These are phyloP conservation scores for Abramis brama DNA, from an alignment of 2,113 vertebrate genomes.

Conservation along the genomic window DNA sequence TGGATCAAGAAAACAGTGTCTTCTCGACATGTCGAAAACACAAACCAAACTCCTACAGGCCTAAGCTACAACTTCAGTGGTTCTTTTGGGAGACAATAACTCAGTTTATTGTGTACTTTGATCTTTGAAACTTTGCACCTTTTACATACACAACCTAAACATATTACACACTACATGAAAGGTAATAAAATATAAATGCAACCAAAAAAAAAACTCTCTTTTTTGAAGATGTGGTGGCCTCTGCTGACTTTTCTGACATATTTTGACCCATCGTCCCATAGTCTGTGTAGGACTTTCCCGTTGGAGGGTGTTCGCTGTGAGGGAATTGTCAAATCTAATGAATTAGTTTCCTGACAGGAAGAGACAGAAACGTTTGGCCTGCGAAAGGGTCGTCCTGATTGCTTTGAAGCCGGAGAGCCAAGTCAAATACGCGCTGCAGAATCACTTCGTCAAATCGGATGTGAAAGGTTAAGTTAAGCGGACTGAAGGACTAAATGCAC, in stretches of 20 bases:
- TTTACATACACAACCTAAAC: too few relatives aligned
- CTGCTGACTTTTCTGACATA: background rate
- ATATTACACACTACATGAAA: too few relatives aligned
- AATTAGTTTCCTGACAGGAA: slow-evolving; percentile 48
- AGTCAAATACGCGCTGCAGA: slow-evolving; percentile 65
- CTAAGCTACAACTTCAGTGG: too few relatives aligned
- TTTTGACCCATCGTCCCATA: background rate
- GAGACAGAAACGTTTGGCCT: slow-evolving; percentile 71
- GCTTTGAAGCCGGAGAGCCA: slow-evolving; percentile 72
- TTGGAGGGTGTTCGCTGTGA: slow-evolving; percentile 3
- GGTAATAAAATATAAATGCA: background rate
- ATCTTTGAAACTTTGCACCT: too few relatives aligned
- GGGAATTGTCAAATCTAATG: slow-evolving; percentile 49
- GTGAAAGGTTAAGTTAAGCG: slow-evolving; percentile 62
- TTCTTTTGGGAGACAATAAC: too few relatives aligned
- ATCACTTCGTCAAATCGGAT: slow-evolving; percentile 70
- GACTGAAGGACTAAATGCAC: slow-evolving; percentile 62
- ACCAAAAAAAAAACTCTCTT: background rate
- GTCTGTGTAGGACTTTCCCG: background rate
- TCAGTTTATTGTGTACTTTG: too few relatives aligned
- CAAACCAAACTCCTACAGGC: too few relatives aligned
- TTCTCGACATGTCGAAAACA: too few relatives aligned
- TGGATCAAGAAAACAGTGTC: too few relatives aligned
- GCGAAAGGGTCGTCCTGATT: slow-evolving; percentile 67
- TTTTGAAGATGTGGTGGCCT: slow-evolving; percentile 23